Base-by-base conservation (phyloP, 1,140 invertebrate genomes). In the Saccostrea glomerata region DNA sequence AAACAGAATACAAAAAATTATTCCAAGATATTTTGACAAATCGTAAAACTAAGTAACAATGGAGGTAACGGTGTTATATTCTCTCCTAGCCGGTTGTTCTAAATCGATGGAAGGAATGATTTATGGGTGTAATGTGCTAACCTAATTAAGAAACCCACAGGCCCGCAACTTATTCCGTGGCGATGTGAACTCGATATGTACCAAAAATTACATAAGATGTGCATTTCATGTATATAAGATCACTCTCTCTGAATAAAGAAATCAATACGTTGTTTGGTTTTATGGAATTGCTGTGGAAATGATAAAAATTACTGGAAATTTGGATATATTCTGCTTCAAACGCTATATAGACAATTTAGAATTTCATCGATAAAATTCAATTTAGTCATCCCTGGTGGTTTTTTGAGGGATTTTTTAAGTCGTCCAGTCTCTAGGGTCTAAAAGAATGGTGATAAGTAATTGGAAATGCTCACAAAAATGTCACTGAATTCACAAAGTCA, bases 61-160 rank as follows among this genome's bases (percentile, higher is more conserved):
- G 47, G 9, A 23, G 20, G 60, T 66, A 9, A 23, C 23, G 60
- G 2, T 66, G 60, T 13, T 30, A 30, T 77, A 15, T 77, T 36
- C 11, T 77, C 12, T 0, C 12, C 5, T 36, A 12, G 20, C n/a
- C 47, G 13, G 58, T 20, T 20, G 66, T 47, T 47, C 60, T 30
- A n/a, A 30, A 5, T 40, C n/a, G 30, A 63, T 85, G 36, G 15
- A 47, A 86, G 56, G 6, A 30, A 54, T 36, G 15, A 40, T 85
- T 56, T 84, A 84, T 84, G 83, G n/a, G 25, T 55, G 56, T 12
- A 56, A 55, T 56, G 36, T 7, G 13, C 56, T 84, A 55, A 84
- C n/a, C 12, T 77, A 77, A 77, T 77, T 77, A 77, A 25, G 70
- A 77, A 25, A 66, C 60, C 60, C 20, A 66, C 17, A 66, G 17